Conservation (phyloP, 2,113 vertebrate genomes). For the Muntiacus muntjak region DNA sequence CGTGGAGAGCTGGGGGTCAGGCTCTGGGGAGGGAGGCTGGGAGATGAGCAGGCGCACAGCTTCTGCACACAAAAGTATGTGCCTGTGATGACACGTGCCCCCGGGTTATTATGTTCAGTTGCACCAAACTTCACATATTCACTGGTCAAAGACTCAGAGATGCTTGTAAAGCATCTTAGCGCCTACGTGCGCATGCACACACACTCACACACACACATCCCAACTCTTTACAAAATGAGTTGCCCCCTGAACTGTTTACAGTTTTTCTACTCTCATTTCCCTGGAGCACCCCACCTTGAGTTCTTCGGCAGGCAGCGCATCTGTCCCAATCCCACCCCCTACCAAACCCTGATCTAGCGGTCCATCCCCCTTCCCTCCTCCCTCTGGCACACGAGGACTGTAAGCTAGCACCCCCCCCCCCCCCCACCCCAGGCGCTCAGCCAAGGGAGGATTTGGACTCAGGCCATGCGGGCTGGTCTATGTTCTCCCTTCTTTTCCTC, state of each 20-base stretch:
- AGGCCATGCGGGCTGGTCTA: neutral
- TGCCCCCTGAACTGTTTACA: neutral
- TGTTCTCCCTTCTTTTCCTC: neutral
- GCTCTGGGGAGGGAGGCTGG: neutral
- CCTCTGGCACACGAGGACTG: neutral
- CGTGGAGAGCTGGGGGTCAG: neutral
- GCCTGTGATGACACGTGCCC: fast-evolving
- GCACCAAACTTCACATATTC: neutral
- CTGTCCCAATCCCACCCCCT: neutral
- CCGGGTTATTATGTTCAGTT: neutral
- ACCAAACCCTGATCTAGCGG: neutral
- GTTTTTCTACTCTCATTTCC: neutral
- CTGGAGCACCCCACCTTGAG: neutral
- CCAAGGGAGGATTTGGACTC: slow-evolving; percentile 64
- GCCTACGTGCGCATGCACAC: fast-evolving
- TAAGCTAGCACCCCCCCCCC: slow-evolving; percentile 57
- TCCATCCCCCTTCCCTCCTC: neutral
- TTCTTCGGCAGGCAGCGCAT: neutral
- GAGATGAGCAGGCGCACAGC: neutral
- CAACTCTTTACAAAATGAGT: neutral
- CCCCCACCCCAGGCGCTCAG: slow-evolving; percentile 40
- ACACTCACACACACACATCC: neutral
- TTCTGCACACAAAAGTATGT: neutral
- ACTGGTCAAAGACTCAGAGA: neutral
- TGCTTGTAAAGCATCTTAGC: neutral